Percentiles rank a stretch among this genome's conserved stretches.
Conservation (phyloP, 2,888 invertebrate species). For the Melanostoma scalare region DNA sequence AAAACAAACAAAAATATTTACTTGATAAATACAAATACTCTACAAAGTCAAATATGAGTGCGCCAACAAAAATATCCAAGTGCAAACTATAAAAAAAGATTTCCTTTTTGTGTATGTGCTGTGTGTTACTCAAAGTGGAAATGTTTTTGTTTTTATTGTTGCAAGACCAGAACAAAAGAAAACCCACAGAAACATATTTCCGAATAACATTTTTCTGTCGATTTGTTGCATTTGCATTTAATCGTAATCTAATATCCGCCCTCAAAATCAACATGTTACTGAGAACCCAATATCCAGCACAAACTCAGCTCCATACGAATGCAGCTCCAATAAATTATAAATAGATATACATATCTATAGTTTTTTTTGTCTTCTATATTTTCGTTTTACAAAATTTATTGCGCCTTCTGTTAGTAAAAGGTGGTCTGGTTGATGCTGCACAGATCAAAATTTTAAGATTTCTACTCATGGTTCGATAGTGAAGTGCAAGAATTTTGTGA, state of each 20-base stretch:
- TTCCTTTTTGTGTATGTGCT: background rate
- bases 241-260: constrained; percentile 3
- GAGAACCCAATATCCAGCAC: background rate
- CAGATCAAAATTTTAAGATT: constrained; percentile 20
- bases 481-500: background rate
- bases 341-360: constrained; percentile 34
- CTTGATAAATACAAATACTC: constrained; percentile 1
- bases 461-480: constrained; percentile 7
- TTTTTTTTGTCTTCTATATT: constrained; percentile 21
- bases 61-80: background rate
- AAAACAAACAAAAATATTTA: constrained; percentile 24
- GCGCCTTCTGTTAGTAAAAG: constrained; percentile 18
- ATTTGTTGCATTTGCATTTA: background rate
- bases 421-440: background rate
- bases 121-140: constrained; percentile 23
- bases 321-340: constrained; percentile 51
- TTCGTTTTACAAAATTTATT: background rate
- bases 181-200: constrained; percentile 27
- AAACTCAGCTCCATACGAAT: constrained; percentile 23
- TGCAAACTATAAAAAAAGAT: constrained; percentile 36
- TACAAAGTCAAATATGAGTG: constrained; percentile 9
- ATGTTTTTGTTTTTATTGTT: constrained; percentile 71
- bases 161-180: constrained; percentile 56
- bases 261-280: constrained; percentile 46
- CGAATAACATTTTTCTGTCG: background rate